A percentile compares a stretch with the other conserved stretches of the same genome.
These are phyloP conservation scores for Phrynosoma blainvillii DNA, from an alignment of 2,113 vertebrate genomes.

Conservation along the genomic window DNA sequence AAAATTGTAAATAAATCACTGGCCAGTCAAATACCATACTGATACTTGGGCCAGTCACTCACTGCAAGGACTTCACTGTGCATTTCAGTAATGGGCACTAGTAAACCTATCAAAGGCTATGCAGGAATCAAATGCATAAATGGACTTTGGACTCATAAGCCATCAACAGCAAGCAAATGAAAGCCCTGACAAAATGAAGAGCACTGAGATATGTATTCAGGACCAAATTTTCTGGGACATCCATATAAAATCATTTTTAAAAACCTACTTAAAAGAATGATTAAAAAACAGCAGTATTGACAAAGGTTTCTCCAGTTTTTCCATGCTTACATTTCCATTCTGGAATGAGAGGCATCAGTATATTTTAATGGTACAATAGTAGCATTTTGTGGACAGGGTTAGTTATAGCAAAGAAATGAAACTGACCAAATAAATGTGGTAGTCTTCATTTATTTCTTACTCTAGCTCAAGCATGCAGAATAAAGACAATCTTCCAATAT, in stretches of 20 bases:
- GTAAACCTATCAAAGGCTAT: background rate
- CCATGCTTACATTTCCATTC: background rate
- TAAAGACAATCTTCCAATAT: slow-evolving; percentile 15
- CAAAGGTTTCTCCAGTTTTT: background rate
- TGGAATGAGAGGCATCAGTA: background rate
- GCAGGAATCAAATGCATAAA: background rate
- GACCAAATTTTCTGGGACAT: background rate
- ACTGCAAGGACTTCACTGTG: background rate
- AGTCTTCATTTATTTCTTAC: background rate
- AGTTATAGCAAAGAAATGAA: background rate
- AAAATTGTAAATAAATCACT: background rate
- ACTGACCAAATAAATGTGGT: background rate
- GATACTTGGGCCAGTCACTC: background rate
- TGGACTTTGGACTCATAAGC: background rate
- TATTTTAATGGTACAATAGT: background rate
- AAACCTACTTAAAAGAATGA: background rate
- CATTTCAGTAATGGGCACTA: background rate
- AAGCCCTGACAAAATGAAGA: background rate
- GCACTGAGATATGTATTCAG: background rate
- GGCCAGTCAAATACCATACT: background rate
- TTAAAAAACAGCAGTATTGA: no score
- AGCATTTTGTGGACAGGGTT: background rate
- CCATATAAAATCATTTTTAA: no score
- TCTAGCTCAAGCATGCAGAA: slow-evolving; percentile 2
- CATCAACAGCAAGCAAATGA: background rate